Evolutionary conservation across 1,140 invertebrate genomes (phyloP).

Genomic region (Drosophila athabasca): DNA sequence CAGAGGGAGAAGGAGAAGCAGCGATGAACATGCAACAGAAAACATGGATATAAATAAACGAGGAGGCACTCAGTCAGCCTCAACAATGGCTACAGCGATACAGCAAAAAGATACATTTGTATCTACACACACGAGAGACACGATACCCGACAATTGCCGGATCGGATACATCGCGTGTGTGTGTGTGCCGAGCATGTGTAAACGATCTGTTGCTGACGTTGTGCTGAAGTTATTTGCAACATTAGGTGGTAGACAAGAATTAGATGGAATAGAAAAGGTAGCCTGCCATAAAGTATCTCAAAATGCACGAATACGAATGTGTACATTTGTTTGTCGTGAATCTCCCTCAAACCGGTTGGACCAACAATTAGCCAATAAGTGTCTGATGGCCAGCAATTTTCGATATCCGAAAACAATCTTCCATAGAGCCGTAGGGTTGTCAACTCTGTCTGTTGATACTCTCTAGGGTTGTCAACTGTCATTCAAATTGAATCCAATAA

Average conservation of each 20-base stretch:
- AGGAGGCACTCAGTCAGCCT: constrained; percentile 19
- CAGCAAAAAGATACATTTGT: constrained; percentile 47
- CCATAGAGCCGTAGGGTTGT: constrained; percentile 16
- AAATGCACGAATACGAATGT: background rate
- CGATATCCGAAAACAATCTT: constrained; percentile 26
- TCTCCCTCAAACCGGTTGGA: constrained; percentile 49
- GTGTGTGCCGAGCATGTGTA: constrained; percentile 37
- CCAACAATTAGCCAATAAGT: constrained; percentile 60
- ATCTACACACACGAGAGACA: constrained; percentile 26
- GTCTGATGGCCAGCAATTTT: constrained; percentile 51
- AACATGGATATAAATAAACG: constrained; percentile 58
- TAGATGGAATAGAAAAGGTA: background rate
- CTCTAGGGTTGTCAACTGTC: constrained; percentile 30
- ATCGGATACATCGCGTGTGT: constrained; percentile 54
- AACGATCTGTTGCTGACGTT: constrained; percentile 42
- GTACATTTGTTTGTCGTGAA: background rate
- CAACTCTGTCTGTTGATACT: constrained; percentile 3
- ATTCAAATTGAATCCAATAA: constrained; percentile 31
- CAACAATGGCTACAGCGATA: constrained; percentile 28
- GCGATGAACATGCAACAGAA: constrained; percentile 37
- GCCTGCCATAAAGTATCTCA: background rate
- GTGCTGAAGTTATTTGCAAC: constrained; percentile 34
- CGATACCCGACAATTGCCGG: constrained; percentile 43
- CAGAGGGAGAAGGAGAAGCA: no score
- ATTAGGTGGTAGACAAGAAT: constrained; percentile 26